phyloP scores from a whole-genome alignment of 2,888 invertebrate genomes.

The Halictus quadricinctus region DNA sequence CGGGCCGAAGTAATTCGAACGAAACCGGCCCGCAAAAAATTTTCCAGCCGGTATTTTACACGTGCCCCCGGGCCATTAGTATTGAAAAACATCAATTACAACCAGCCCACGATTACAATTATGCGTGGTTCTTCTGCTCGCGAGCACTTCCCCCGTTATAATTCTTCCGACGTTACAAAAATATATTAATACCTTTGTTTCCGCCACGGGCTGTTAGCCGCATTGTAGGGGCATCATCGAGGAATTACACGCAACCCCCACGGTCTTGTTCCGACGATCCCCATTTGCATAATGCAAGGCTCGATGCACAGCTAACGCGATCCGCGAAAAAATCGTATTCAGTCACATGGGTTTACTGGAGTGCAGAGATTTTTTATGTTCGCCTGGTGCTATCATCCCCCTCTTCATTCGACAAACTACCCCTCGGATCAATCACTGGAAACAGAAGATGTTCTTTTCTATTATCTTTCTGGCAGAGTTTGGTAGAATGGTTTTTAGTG shows the following conservation, averaged over 20 bases:
- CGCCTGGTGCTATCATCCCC: too few relatives aligned
- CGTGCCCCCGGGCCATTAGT: not conserved
- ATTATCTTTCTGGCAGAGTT: too few relatives aligned
- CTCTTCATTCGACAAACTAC: not conserved
- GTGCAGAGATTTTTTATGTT: too few relatives aligned
- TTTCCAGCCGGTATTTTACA: not conserved
- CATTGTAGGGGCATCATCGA: not conserved
- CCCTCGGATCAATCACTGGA: not conserved
- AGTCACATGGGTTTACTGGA: not conserved
- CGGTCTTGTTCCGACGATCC: not conserved
- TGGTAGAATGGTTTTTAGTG: too few relatives aligned
- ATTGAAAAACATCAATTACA: not conserved
- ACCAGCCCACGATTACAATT: not conserved
- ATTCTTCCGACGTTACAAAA: not conserved
- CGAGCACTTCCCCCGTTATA: not conserved
- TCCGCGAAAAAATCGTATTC: not conserved
- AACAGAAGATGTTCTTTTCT: not conserved
- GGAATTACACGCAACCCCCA: not conserved
- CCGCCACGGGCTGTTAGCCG: not conserved
- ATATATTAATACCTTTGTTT: not conserved
- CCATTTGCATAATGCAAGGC: not conserved
- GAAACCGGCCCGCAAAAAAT: not conserved
- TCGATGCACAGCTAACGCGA: not conserved
- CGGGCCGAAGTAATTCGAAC: not conserved
- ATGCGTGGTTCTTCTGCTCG: not conserved